Evolutionary conservation across 2,113 vertebrate genomes (phyloP).

Genomic region (Marmota monax): DNA sequence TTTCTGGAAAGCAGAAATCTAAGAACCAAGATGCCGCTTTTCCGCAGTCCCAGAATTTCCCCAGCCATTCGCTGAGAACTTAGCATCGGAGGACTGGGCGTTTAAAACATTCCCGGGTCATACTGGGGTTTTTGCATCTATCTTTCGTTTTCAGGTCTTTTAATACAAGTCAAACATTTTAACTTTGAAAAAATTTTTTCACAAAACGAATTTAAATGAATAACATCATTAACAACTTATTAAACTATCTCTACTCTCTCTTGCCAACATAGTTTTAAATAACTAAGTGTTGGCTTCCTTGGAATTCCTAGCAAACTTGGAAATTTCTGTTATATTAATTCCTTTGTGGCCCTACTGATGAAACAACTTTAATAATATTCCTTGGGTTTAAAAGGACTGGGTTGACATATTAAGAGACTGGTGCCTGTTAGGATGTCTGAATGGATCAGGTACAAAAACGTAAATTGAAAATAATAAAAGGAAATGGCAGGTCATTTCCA

Average conservation of each 20-base stretch:
- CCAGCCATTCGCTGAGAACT: neutral
- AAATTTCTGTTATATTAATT: neutral
- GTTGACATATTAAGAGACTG: neutral
- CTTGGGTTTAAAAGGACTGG: neutral
- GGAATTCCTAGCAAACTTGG: neutral
- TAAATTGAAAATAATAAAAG: neutral
- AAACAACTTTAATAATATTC: neutral
- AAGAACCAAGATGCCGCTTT: neutral
- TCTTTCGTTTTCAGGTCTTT: neutral
- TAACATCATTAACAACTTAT: neutral
- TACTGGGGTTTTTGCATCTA: neutral
- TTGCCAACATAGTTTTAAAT: neutral
- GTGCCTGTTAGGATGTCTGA: neutral
- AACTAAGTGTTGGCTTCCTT: neutral
- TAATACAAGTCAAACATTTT: slow-evolving; percentile 24
- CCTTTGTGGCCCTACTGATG: neutral
- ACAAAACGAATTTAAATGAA: slow-evolving; percentile 4
- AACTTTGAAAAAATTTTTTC: neutral
- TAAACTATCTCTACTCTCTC: neutral
- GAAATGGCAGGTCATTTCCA: neutral
- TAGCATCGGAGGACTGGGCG: neutral
- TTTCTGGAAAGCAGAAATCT: neutral
- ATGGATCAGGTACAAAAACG: neutral
- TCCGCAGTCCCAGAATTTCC: neutral
- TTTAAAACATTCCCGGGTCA: neutral